Conservation (phyloP, 2,113 vertebrate genomes). For the Elephas maximus region DNA sequence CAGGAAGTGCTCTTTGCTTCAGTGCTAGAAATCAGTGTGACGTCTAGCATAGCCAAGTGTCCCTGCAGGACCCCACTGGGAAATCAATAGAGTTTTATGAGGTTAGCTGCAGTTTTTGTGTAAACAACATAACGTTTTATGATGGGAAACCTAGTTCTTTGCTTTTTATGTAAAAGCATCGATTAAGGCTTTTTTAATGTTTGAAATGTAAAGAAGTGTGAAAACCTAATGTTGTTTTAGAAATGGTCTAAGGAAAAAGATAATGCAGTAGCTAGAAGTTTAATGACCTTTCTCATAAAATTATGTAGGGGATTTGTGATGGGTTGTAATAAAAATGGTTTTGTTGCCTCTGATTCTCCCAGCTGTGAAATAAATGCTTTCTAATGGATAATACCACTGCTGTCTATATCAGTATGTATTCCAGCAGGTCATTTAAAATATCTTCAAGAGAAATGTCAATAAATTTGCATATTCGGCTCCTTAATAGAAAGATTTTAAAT, state of each 20-base stretch:
- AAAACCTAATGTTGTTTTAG: constrained; percentile 74
- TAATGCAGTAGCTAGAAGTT: constrained; percentile 77
- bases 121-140: constrained; percentile 91
- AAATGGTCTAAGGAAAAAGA: constrained; percentile 76
- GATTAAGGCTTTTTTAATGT: constrained; percentile 80
- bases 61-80: constrained; percentile 88
- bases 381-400: neutral
- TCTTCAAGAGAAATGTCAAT: constrained; percentile 60
- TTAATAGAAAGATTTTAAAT: constrained; percentile 25
- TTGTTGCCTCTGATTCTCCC: constrained; percentile 65
- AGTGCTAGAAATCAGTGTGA: constrained; percentile 79
- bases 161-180: constrained; percentile 86
- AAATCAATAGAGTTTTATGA: constrained; percentile 90
- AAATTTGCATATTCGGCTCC: neutral
- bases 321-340: constrained; percentile 70
- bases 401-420: constrained; percentile 33
- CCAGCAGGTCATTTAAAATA: neutral
- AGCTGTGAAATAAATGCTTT: constrained; percentile 61
- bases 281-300: constrained; percentile 80
- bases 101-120: constrained; percentile 88
- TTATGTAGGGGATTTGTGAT: constrained; percentile 75
- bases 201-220: constrained; percentile 72
- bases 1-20: constrained; percentile 75
- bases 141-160: constrained; percentile 90
- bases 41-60: constrained; percentile 85